phyloP scores from a whole-genome alignment of 1,140 invertebrate species.

The Antheraea mylitta region DNA sequence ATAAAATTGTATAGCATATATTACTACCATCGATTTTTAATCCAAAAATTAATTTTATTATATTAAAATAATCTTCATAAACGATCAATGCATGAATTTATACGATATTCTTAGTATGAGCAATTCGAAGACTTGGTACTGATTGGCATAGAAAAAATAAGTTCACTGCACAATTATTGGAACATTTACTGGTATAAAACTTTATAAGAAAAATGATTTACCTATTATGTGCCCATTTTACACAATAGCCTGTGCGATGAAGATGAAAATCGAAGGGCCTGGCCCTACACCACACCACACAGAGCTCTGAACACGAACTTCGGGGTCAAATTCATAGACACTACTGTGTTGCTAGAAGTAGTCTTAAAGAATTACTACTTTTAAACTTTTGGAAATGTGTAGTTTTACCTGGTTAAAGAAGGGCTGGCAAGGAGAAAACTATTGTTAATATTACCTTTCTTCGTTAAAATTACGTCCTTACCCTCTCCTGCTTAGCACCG shows the following conservation, averaged over 20 bases:
- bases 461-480: neutral
- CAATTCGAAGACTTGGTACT: slow-evolving; percentile 26
- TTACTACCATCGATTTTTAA: slow-evolving; percentile 52
- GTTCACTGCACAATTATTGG: neutral
- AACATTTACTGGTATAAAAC: neutral
- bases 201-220: slow-evolving; percentile 60
- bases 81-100: slow-evolving; percentile 62
- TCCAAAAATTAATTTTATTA: neutral
- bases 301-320: slow-evolving; percentile 74
- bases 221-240: slow-evolving; percentile 78
- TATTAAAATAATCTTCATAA: slow-evolving; percentile 28
- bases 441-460: neutral
- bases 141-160: neutral
- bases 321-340: slow-evolving; percentile 78
- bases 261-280: slow-evolving; percentile 74
- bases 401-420: neutral
- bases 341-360: slow-evolving; percentile 55
- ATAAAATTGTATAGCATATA: slow-evolving; percentile 45
- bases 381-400: neutral
- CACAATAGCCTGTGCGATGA: slow-evolving; percentile 62
- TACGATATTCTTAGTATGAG: slow-evolving; percentile 74
- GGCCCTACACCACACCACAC: slow-evolving; percentile 72
- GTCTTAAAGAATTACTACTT: neutral
- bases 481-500: neutral
- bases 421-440: neutral